Evolutionary conservation across 1,140 invertebrate genomes (phyloP), one percentile per base, ranked within the genome.

Genomic region (Laupala kohalensis): DNA sequence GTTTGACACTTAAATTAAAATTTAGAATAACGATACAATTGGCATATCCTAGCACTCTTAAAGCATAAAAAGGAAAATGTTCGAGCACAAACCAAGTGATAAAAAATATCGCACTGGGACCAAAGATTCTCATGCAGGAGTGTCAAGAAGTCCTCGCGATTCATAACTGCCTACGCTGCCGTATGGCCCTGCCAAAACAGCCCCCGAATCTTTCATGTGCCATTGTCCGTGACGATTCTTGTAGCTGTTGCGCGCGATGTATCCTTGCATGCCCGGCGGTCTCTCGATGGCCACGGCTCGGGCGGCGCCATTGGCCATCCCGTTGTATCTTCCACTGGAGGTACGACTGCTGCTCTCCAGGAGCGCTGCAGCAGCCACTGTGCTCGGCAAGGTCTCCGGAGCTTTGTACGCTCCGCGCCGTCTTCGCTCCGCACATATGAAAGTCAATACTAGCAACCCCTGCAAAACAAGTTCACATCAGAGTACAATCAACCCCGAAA

Each of bases 171-270:
- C 37, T 19, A 19, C 37, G 19, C 78, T 77, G 29, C 79, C 80
- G 76, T 86, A 84, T 1, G 80, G 81, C 78, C 23, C 82, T 19
- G 75, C 75, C 25, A 81, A 69, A 30, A 78, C 77, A 24, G 72
- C 25, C 28, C 73, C 74, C 2, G 76, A 75, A n/a, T 83, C 81
- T 69, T 77, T 78, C 26, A 75, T 75, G 24, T 83, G 83, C 85
- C 86, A 89, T 0, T 86, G 85, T 75, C 87, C 86, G 2, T 86
- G 84, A 53, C 87, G 83, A 77, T 89, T 90, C 77, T 90, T 90
- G 80, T 89, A 90, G 79, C 88, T 90, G 79, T 88, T 90, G 81
- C 88, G 90, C 0, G 87, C 86, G 68, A 90, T 89, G 69, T 90
- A 80, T 71, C 88, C 89, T 80, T 88, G 88, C 87, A 89, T 88